Evolutionary conservation across 2,113 vertebrate genomes (phyloP).

Genomic region (Aldabrachelys gigantea): DNA sequence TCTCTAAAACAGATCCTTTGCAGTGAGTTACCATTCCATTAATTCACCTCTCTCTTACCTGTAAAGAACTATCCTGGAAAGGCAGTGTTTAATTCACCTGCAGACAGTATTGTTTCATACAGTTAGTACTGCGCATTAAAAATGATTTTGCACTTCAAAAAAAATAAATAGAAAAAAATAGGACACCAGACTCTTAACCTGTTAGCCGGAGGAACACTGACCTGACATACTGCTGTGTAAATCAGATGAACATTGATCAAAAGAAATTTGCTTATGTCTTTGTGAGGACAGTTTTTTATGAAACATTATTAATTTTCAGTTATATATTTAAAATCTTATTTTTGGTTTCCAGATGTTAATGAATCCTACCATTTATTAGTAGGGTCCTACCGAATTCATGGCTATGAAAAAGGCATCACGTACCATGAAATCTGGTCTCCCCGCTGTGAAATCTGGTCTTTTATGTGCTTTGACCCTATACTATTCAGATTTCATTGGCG

Average conservation of each 20-base stretch:
- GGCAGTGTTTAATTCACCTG: background rate
- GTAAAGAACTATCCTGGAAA: slow-evolving; percentile 9
- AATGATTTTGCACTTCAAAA: background rate
- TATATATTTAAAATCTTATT: background rate
- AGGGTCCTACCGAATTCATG: background rate
- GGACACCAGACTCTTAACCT: background rate
- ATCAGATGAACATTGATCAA: background rate
- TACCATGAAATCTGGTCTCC: no score
- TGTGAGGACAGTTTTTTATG: background rate
- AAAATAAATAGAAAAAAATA: background rate
- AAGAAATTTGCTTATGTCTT: background rate
- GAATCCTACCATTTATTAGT: no score
- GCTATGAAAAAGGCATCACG: no score
- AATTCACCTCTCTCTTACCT: background rate
- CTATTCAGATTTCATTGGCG: no score
- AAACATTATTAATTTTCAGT: background rate
- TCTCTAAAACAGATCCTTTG: slow-evolving; percentile 2
- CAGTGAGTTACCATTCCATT: background rate
- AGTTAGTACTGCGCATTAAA: slow-evolving; percentile 3
- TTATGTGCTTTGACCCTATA: no score
- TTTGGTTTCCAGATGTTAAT: background rate
- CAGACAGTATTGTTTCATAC: slow-evolving; percentile 11
- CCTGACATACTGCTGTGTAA: background rate
- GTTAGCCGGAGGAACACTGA: no score
- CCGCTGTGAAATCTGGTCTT: no score